These are phyloP conservation scores for Acanthisitta chloris DNA, from an alignment of 2,113 vertebrate species.

Conservation along the genomic window DNA sequence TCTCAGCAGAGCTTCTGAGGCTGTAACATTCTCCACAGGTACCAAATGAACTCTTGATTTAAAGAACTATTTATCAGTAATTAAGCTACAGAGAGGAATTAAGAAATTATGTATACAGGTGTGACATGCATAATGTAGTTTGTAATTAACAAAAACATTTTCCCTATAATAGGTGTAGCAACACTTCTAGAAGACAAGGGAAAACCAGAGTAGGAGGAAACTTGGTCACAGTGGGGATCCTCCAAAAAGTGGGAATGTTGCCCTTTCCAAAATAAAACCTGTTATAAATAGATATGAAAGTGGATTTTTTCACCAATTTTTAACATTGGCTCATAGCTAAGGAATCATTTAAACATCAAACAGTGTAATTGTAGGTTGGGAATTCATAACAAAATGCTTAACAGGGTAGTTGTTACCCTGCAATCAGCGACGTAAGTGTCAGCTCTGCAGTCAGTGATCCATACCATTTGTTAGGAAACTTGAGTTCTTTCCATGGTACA, in stretches of 20 bases:
- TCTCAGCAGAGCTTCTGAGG: background rate
- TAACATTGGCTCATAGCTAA: background rate
- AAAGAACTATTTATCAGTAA: background rate
- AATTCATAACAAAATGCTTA: background rate
- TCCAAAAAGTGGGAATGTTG: background rate
- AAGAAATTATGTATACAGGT: background rate
- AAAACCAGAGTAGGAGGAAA: background rate
- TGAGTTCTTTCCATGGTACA: background rate
- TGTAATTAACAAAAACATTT: background rate
- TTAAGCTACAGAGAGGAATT: background rate
- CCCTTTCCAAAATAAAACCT: background rate
- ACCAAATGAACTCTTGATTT: background rate
- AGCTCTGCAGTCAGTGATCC: background rate
- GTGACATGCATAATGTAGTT: background rate
- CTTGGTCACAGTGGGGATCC: background rate
- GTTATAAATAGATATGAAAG: background rate
- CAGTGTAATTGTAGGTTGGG: background rate
- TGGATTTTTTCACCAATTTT: background rate
- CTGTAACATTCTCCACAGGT: background rate
- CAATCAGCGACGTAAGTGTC: background rate
- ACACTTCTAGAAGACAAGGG: background rate
- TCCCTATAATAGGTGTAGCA: background rate
- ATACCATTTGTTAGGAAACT: background rate
- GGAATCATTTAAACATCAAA: background rate
- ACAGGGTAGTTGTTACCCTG: background rate